These are phyloP conservation scores for Cebus imitator DNA, from an alignment of 2,113 vertebrate species.

Conservation along the genomic window DNA sequence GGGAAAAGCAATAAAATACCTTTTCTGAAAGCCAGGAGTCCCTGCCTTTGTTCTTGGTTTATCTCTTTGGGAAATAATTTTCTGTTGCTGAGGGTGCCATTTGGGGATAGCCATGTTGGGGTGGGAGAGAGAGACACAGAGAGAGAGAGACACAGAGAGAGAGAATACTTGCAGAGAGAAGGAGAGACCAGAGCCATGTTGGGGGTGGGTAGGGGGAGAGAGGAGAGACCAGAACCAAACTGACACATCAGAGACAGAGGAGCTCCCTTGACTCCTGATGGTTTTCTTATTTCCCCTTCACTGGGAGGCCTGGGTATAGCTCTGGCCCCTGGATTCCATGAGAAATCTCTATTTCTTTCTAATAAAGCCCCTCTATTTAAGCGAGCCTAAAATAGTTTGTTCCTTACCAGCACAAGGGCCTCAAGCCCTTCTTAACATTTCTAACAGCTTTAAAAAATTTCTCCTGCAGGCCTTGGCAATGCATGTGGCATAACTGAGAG, in stretches of 20 bases:
- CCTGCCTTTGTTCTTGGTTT: slow-evolving; percentile 1
- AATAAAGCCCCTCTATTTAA: not conserved
- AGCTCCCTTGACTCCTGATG: not conserved
- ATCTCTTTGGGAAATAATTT: not conserved
- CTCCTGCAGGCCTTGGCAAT: not conserved
- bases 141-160: too few species aligned
- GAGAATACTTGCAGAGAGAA: not conserved
- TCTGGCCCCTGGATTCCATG: not conserved
- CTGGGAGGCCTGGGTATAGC: not conserved
- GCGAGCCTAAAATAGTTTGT: not conserved
- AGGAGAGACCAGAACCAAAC: not conserved
- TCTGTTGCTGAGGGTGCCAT: not conserved
- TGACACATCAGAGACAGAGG: not conserved
- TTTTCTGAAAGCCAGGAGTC: not conserved
- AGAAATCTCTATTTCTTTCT: not conserved
- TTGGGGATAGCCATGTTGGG: not conserved
- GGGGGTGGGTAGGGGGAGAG: not conserved
- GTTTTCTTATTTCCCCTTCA: not conserved
- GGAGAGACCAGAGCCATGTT: not conserved
- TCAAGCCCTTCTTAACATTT: not conserved
- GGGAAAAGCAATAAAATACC: not conserved
- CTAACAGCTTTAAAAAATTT: not conserved
- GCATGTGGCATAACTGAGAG: not conserved
- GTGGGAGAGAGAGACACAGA: not conserved
- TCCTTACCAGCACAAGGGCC: not conserved